A percentile compares a stretch with the other conserved stretches of the same genome.
Evolutionary conservation across 1,140 invertebrate species (phyloP).

Genomic region (Neodiprion lecontei): DNA sequence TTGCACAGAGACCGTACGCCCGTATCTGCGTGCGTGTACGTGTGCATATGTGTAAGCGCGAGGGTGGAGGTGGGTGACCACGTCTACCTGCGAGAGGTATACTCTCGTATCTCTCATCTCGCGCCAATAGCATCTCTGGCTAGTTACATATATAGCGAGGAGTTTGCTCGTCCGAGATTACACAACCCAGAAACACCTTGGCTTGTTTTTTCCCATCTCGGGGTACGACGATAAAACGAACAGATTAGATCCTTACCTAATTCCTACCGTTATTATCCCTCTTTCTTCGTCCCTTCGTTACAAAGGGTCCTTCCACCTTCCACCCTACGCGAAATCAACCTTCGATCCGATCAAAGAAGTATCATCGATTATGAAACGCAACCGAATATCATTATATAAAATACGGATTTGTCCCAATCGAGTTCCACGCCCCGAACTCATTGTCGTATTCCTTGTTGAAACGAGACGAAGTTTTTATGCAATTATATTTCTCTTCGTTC

Average conservation of each 20-base stretch:
- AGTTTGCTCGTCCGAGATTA: not conserved
- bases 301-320: not conserved
- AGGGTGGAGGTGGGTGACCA: not conserved
- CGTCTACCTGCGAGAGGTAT: not conserved
- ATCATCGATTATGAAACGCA: no score
- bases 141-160: not conserved
- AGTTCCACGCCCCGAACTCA: no score
- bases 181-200: slow-evolving; percentile 14
- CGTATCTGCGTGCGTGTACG: no score
- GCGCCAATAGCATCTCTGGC: not conserved
- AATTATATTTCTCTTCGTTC: no score
- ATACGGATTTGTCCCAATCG: no score
- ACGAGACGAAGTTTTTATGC: no score
- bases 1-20: no score
- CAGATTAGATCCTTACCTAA: slow-evolving; percentile 12
- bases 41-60: not conserved
- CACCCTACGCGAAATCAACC: no score
- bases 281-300: slow-evolving; percentile 9
- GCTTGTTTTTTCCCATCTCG: not conserved
- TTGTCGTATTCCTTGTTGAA: no score
- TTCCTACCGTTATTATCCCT: slow-evolving; percentile 6
- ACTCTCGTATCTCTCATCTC: not conserved
- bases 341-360: no score
- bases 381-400: no score
- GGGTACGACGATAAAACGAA: slow-evolving; percentile 14